A percentile compares a stretch with the other conserved stretches of the same genome.
phyloP scores from a whole-genome alignment of 2,888 invertebrate genomes.

The Lepetodrilus schrolli region DNA sequence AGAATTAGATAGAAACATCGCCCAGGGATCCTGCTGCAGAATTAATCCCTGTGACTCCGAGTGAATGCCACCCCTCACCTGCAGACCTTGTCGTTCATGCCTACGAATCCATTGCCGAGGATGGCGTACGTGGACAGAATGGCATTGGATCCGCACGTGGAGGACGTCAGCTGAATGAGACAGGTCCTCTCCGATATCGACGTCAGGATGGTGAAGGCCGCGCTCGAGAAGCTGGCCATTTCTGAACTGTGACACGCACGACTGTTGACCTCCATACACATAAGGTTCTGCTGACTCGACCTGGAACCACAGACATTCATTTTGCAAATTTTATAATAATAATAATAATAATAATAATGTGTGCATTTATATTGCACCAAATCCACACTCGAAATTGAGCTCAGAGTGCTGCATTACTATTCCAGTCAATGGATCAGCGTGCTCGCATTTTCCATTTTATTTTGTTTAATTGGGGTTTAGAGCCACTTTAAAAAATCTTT shows the following conservation, averaged over 20 bases:
- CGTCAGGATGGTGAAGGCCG: slow-evolving; percentile 22
- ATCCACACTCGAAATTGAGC: too few relatives aligned
- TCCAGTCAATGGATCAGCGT: too few relatives aligned
- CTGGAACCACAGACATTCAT: too few relatives aligned
- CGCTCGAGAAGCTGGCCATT: background rate
- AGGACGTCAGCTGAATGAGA: background rate
- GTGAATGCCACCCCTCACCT: slow-evolving; percentile 21
- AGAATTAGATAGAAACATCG: too few relatives aligned
- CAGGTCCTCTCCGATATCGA: slow-evolving; percentile 28
- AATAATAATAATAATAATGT: too few relatives aligned
- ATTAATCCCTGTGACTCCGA: too few relatives aligned
- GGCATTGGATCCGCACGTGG: slow-evolving; percentile 34
- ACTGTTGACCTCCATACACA: slow-evolving; percentile 29
- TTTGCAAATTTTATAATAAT: too few relatives aligned
- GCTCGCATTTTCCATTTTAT: too few relatives aligned
- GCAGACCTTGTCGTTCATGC: slow-evolving; percentile 9
- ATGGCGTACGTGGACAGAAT: slow-evolving; percentile 34
- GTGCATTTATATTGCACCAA: too few relatives aligned
- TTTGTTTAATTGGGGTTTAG: background rate
- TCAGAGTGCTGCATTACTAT: too few relatives aligned
- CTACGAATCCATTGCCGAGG: slow-evolving; percentile 28
- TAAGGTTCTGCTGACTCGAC: slow-evolving; percentile 15
- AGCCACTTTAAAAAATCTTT: too few relatives aligned
- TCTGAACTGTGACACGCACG: background rate
- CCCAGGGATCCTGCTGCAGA: too few relatives aligned